Percentiles rank a stretch among this genome's conserved stretches.
Evolutionary conservation across 2,113 vertebrate species (phyloP).

Genomic region (Trinectes maculatus): DNA sequence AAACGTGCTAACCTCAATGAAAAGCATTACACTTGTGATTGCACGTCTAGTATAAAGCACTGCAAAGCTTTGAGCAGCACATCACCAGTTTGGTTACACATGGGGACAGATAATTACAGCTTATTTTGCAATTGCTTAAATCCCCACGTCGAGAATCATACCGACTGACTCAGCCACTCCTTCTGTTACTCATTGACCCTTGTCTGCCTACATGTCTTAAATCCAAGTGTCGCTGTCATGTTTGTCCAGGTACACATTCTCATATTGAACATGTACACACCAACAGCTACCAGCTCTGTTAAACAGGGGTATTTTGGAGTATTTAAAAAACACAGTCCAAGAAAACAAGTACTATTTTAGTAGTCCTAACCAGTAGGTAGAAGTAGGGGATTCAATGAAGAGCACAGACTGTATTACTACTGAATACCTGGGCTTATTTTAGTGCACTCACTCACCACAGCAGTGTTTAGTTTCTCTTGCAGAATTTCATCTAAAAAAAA

Average conservation of each 20-base stretch:
- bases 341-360: constrained; percentile 46
- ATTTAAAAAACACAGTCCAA: constrained; percentile 9
- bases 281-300: constrained; percentile 3
- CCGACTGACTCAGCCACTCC: constrained; percentile 51
- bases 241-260: constrained; percentile 18
- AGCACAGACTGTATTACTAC: constrained; percentile 52
- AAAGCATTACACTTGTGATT: too few relatives aligned
- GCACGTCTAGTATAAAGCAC: background rate
- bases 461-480: constrained; percentile 51
- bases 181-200: constrained; percentile 71
- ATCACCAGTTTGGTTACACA: background rate
- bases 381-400: constrained; percentile 45
- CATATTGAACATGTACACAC: constrained; percentile 7
- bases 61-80: background rate
- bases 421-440: constrained; percentile 65
- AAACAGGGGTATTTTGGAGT: constrained; percentile 11
- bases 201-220: constrained; percentile 30
- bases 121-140: constrained; percentile 30
- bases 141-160: constrained; percentile 56
- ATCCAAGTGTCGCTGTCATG: constrained; percentile 18
- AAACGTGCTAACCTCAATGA: too few relatives aligned
- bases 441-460: constrained; percentile 50
- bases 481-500: constrained; percentile 53
- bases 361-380: constrained; percentile 47
- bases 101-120: constrained; percentile 13